phyloP scores from a whole-genome alignment of 1,140 invertebrate species.

The Drosophila persimilis region DNA sequence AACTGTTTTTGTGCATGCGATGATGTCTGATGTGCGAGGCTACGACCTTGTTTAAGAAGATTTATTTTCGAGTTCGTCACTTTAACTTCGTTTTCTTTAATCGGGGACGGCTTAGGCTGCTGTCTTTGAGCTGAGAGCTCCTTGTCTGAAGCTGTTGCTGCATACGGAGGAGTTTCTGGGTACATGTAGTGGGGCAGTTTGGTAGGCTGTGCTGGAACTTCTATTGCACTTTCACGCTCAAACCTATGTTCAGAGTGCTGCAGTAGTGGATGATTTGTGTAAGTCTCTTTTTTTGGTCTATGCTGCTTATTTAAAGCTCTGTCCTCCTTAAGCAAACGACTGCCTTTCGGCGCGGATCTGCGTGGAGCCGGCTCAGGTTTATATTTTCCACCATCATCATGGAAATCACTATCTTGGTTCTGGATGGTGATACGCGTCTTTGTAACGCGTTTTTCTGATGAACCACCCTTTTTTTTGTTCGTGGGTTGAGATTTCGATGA shows the following conservation, averaged over 20 bases:
- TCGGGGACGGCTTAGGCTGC: conserved; percentile 72
- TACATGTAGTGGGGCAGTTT: conserved; percentile 87
- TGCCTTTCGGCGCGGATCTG: conserved; percentile 69
- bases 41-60: conserved; percentile 47
- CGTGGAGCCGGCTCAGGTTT: conserved; percentile 81
- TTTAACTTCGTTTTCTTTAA: conserved; percentile 80
- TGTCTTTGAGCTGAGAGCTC: conserved; percentile 26
- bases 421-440: conserved; percentile 80
- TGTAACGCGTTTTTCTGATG: conserved; percentile 83
- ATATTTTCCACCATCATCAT: conserved; percentile 82
- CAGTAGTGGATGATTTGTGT: conserved; percentile 86
- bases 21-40: conserved; percentile 11
- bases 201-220: conserved; percentile 87
- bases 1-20: conserved; percentile 71
- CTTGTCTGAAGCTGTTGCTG: conserved; percentile 32
- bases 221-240: conserved; percentile 86
- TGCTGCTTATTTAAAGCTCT: conserved; percentile 71
- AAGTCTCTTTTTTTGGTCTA: conserved; percentile 67
- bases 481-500: conserved; percentile 60
- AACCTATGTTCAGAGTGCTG: conserved; percentile 91
- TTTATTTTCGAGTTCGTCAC: conserved; percentile 64
- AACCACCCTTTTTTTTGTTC: conserved; percentile 48
- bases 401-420: conserved; percentile 47
- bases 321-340: conserved; percentile 73
- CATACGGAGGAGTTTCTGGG: conserved; percentile 83